These are phyloP conservation scores for Meteorus cinctellus DNA, from an alignment of 2,888 invertebrate species.

Conservation along the genomic window DNA sequence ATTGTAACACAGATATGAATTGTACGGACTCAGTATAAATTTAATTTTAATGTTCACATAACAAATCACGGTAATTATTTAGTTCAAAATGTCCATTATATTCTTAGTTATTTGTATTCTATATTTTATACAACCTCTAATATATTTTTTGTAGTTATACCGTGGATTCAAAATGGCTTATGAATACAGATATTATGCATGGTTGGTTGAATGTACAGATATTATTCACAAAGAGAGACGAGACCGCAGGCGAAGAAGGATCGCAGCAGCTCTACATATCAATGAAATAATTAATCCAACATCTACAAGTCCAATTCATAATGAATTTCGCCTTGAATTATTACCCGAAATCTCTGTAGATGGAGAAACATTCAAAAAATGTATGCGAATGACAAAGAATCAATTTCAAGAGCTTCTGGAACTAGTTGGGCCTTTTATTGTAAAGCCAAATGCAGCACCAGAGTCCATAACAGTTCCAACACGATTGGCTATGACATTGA, in stretches of 20 bases:
- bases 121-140: no score
- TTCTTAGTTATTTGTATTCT: no score
- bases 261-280: slow-evolving; percentile 25
- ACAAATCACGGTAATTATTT: no score
- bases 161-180: slow-evolving; percentile 12
- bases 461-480: slow-evolving; percentile 15
- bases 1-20: no score
- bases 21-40: no score
- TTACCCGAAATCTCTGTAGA: slow-evolving; percentile 21
- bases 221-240: slow-evolving; percentile 28
- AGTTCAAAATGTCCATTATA: no score
- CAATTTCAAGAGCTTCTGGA: slow-evolving; percentile 30
- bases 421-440: slow-evolving; percentile 25
- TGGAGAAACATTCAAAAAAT: slow-evolving; percentile 33
- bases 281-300: slow-evolving; percentile 1
- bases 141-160: no score
- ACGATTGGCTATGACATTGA: slow-evolving; percentile 33
- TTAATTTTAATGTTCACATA: no score
- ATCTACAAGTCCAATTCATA: not conserved
- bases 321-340: slow-evolving; percentile 17
- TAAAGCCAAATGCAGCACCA: not conserved
- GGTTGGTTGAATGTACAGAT: slow-evolving; percentile 1
- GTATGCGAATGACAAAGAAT: slow-evolving; percentile 27
- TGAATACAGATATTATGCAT: slow-evolving; percentile 11
- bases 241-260: slow-evolving; percentile 18